Evolutionary conservation across 1,140 invertebrate genomes (phyloP).

Genomic region (Trichomalopsis sarcophagae): DNA sequence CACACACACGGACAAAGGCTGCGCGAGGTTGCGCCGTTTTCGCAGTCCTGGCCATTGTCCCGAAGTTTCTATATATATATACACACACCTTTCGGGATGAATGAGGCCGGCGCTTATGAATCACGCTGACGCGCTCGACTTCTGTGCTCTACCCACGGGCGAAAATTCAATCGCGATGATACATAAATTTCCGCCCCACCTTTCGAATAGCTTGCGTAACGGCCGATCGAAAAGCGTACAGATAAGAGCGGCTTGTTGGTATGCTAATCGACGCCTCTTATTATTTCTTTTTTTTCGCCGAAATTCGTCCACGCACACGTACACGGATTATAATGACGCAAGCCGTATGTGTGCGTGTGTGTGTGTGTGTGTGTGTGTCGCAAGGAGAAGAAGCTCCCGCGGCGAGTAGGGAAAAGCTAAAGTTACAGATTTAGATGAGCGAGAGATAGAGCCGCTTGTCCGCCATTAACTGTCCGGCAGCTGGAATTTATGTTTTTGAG

Average conservation of each 20-base stretch:
- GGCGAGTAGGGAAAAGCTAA: constrained; percentile 32
- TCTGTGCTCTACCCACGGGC: background rate
- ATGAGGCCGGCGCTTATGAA: constrained; percentile 36
- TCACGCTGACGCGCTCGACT: constrained; percentile 11
- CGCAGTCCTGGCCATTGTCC: constrained; percentile 11
- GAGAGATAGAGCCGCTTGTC: constrained; percentile 38
- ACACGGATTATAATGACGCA: background rate
- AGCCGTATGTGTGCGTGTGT: background rate
- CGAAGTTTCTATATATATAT: background rate
- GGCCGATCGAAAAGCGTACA: too few relatives aligned
- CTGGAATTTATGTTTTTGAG: constrained; percentile 40
- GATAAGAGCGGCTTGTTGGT: too few relatives aligned
- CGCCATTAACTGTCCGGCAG: constrained; percentile 16
- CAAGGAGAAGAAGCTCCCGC: constrained; percentile 42
- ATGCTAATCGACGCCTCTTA: too few relatives aligned
- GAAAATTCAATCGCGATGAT: constrained; percentile 50
- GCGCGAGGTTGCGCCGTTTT: background rate
- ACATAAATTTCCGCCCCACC: constrained; percentile 45
- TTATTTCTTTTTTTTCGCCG: constrained; percentile 52
- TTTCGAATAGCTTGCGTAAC: constrained; percentile 10
- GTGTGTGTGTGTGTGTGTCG: background rate
- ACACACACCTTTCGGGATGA: constrained; percentile 17
- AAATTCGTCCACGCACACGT: constrained; percentile 4
- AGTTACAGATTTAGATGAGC: constrained; percentile 40
- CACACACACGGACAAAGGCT: background rate